phyloP scores from a whole-genome alignment of 2,797 vertebrate genomes.

The Brachyrhaphis roseni region DNA sequence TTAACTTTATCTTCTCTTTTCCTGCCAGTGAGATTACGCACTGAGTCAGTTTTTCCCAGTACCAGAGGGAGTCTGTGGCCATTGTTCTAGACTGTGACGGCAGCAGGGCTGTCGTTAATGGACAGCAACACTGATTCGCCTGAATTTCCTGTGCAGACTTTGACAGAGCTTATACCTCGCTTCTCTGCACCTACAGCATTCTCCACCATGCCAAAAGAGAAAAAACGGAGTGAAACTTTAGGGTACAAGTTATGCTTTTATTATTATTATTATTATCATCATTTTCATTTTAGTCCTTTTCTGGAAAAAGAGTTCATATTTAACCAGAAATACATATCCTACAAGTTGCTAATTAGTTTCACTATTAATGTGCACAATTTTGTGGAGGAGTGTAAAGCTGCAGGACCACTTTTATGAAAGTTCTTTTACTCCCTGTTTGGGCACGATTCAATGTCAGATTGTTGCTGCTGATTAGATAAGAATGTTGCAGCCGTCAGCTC shows the following conservation, averaged over 20 bases:
- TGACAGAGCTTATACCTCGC: constrained; percentile 85
- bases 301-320: constrained; percentile 48
- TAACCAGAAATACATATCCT: constrained; percentile 25
- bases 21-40: constrained; percentile 67
- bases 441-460: constrained; percentile 82
- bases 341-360: constrained; percentile 27
- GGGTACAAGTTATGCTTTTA: constrained; percentile 55
- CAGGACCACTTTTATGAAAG: constrained; percentile 68
- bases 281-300: constrained; percentile 42
- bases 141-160: constrained; percentile 89
- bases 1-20: constrained; percentile 70
- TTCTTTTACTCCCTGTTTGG: constrained; percentile 81
- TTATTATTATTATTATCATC: background rate
- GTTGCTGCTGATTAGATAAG: constrained; percentile 83
- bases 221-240: constrained; percentile 28
- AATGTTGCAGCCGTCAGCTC: constrained; percentile 71
- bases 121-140: constrained; percentile 84
- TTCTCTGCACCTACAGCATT: constrained; percentile 84
- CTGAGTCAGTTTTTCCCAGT: constrained; percentile 79
- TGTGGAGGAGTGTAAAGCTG: constrained; percentile 57
- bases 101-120: constrained; percentile 79
- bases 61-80: constrained; percentile 61
- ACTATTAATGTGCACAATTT: constrained; percentile 31
- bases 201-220: constrained; percentile 78
- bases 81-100: constrained; percentile 84